Evolutionary conservation across 2,797 vertebrate genomes (phyloP), one percentile per base, ranked within the genome.

Genomic region (Pagetopsis macropterus): DNA sequence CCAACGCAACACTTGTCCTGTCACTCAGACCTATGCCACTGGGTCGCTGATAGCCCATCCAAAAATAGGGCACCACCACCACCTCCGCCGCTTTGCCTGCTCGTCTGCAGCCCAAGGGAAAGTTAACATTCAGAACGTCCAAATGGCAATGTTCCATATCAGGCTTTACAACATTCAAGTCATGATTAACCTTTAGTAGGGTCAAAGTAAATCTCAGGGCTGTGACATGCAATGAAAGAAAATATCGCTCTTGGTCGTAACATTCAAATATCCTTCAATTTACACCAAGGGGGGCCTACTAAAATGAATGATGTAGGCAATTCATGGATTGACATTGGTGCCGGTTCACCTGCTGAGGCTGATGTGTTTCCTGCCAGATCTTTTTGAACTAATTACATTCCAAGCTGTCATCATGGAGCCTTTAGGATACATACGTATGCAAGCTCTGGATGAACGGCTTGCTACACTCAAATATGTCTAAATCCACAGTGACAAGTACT

Each of bases 1-100:
- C 88, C 69, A 82, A 70, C 23, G 50, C 83, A 90, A 94, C 95
- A 95, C 94, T 93, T 95, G 95, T 94, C 91, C 93, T 93, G 93
- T 95, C 95, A 94, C 88, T 95, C 95, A 94, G 85, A 83, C 73
- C 82, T 85, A 65, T 88, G 84, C 79, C 83, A 81, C 76, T 75
- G 70, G 81, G 81, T 86, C 76, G 88, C 79, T 92, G 91, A 93
- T 90, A 93, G 87, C 83, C 68, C 74, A 56, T 92, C 93, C 90
- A 91, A 91, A 95, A 95, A 95, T 95, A 95, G 93, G 62, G 81
- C 66, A 33, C 27, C 65, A 52, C 63, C 62, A 52, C 63, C 66
- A 46, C 68, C 74, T 86, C 78, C 41, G 21, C 64, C 75, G 69
- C 75, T 80, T 51, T 74, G 72, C 79, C 65, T 68, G 65, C 81